Base-by-base conservation (phyloP, 92 coral and sea anemone genomes). In the Porites rus region DNA sequence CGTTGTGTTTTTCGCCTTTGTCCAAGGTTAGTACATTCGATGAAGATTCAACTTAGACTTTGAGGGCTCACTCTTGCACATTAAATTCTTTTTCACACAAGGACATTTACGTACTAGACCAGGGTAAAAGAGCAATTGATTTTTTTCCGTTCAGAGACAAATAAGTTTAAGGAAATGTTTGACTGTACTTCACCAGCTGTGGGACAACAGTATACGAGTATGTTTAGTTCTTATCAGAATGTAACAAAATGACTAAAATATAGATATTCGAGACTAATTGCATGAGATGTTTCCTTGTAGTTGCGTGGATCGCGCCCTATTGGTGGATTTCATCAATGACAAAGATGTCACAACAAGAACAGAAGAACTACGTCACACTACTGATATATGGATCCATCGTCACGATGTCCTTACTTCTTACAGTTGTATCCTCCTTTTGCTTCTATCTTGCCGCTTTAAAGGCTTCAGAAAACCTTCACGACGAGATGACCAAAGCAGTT, bases 301-400 rank as follows among this genome's bases (percentile, higher is more conserved):
- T 79, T 1, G 51, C 56, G 1, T 79, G 64, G 84, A 79, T 67
- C 8, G 84, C 75, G 17, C 75, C 84, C 13, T 79, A 22, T 67
- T 79, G 75, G 84, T 79, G 84, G 84, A 51, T 67, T 12, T 79
- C 84, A 67, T 19, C 74, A 61, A 79, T 79, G 84, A 51, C 75
- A 13, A 65, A 79, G 65, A 79, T 79, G 84, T 64, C 84, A 54
- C 17, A 52, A 17, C 63, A 79, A 24, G 22, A 79, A 67, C 84
- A 79, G 62, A 79, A 52, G 65, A 66, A 53, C 53, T 69, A 67
- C 51, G n/a, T 10, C 10, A 79, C 75, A 43, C 74, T 79, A 51
- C 46, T 67, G 75, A 65, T 79, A n/a, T 79, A 79, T 63, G 84
- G 75, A 79, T 21, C 84, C 19, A 24, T 79, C 16, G 84, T 79